Percentiles rank a stretch among this genome's conserved stretches.
phyloP scores from a whole-genome alignment of 1,140 invertebrate species.

The Nephila pilipes region DNA sequence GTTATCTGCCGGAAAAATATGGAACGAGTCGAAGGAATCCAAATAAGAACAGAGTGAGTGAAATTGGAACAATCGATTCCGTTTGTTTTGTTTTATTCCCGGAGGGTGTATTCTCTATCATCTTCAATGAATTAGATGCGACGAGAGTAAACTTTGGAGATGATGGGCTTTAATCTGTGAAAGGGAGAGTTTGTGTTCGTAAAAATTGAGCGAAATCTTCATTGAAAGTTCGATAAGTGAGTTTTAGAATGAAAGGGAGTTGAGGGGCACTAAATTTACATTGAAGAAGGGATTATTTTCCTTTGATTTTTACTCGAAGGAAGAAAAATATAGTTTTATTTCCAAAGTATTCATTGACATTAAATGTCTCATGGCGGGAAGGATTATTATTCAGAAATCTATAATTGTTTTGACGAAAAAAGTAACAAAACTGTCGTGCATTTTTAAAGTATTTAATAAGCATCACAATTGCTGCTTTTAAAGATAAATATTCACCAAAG shows the following conservation, averaged over 20 bases:
- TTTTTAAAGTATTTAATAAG: too few relatives aligned
- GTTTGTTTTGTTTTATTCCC: neutral
- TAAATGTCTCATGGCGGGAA: too few relatives aligned
- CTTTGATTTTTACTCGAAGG: too few relatives aligned
- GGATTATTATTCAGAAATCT: too few relatives aligned
- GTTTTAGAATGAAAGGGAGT: neutral
- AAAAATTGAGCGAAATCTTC: neutral
- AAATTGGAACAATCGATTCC: neutral
- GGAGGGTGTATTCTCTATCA: neutral
- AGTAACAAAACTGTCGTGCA: too few relatives aligned
- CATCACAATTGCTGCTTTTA: too few relatives aligned
- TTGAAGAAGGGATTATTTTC: too few relatives aligned
- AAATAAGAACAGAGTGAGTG: neutral
- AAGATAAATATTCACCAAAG: too few relatives aligned
- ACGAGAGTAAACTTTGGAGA: neutral
- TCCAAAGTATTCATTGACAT: too few relatives aligned
- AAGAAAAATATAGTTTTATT: too few relatives aligned
- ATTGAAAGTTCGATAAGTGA: neutral
- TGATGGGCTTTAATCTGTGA: neutral
- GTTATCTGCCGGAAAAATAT: conserved; percentile 24
- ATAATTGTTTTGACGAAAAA: too few relatives aligned
- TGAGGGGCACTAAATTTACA: neutral
- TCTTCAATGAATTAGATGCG: neutral
- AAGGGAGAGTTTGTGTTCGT: neutral
- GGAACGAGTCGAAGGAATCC: neutral